Evolutionary conservation across 2,797 vertebrate species (phyloP).

Genomic region (Meriones psammophilus): DNA sequence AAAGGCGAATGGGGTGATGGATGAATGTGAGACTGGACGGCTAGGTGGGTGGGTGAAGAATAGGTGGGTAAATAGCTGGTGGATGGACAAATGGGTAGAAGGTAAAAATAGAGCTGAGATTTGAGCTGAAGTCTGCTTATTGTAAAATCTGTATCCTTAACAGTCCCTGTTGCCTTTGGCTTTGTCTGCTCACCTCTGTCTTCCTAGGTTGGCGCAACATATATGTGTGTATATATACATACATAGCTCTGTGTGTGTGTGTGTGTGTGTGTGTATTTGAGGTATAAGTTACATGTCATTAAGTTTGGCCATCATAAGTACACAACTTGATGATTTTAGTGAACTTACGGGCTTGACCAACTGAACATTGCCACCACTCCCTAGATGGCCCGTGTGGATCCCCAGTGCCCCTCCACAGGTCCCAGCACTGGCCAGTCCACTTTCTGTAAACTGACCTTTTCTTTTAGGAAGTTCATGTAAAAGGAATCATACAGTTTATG

Average conservation of each 20-base stretch:
- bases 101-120: neutral
- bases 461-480: neutral
- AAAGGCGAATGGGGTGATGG: neutral
- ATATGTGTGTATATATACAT: too few species aligned
- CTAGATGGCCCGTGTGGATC: neutral
- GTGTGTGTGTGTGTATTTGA: neutral
- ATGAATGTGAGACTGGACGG: rapidly evolving
- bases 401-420: rapidly evolving
- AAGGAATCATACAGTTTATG: neutral
- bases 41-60: neutral
- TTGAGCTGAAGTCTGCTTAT: neutral
- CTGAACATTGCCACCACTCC: neutral
- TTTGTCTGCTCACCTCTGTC: neutral
- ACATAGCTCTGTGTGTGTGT: too few species aligned
- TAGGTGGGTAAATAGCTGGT: rapidly evolving
- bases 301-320: neutral
- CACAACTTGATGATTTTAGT: neutral
- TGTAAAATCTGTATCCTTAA: neutral
- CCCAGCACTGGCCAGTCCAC: neutral
- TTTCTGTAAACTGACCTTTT: neutral
- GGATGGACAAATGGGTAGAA: neutral
- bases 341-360: neutral
- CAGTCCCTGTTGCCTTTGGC: neutral
- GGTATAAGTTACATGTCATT: neutral
- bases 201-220: neutral